Evolutionary conservation across 2,113 vertebrate species (phyloP).

Genomic region (Muntiacus muntjak): DNA sequence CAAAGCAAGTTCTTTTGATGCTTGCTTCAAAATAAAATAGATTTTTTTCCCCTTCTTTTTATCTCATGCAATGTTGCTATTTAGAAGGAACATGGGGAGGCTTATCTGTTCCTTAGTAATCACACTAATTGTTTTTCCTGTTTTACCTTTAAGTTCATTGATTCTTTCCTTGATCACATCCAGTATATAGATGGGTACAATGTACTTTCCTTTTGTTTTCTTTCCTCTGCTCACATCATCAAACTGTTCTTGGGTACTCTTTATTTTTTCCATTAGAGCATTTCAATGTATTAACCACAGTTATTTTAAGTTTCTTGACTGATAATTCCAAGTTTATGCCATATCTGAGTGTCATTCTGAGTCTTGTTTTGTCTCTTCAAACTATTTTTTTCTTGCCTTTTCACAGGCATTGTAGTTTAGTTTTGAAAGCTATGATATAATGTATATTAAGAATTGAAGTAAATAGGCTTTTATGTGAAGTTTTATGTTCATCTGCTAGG

Average conservation of each 20-base stretch:
- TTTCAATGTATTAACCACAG: background rate
- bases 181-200: background rate
- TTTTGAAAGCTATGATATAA: background rate
- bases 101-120: constrained; percentile 9
- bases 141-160: background rate
- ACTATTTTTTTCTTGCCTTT: background rate
- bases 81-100: background rate
- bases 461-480: background rate
- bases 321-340: background rate
- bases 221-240: background rate
- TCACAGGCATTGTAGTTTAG: background rate
- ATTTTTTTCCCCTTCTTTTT: background rate
- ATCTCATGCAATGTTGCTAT: background rate
- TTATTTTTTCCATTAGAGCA: background rate
- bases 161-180: background rate
- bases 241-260: background rate
- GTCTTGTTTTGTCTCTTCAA: background rate
- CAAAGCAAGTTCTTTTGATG: constrained; percentile 19
- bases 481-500: background rate
- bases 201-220: background rate
- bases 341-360: background rate
- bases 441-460: background rate
- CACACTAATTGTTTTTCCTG: background rate
- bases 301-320: background rate
- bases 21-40: constrained; percentile 28